phyloP scores from a whole-genome alignment of 2,888 invertebrate species.

The Dasypogon diadema region DNA sequence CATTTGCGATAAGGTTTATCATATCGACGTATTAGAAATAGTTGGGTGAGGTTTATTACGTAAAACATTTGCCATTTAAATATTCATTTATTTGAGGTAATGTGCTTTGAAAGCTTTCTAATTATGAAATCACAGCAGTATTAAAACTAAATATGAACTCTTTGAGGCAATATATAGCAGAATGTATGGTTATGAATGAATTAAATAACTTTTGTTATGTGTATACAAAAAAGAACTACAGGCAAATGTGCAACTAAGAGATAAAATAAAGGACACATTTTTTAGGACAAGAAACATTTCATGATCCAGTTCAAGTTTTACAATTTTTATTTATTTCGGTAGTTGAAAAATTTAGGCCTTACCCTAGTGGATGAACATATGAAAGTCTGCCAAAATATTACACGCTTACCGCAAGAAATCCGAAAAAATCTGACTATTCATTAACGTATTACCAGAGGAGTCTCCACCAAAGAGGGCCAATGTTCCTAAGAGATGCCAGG shows the following conservation, averaged over 20 bases:
- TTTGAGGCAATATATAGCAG: too few relatives aligned
- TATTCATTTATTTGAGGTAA: conserved; percentile 8
- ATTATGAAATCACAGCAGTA: neutral
- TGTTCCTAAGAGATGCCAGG: too few relatives aligned
- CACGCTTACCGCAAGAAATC: too few relatives aligned
- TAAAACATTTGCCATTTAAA: conserved; percentile 4
- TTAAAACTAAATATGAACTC: too few relatives aligned
- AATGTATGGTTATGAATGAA: too few relatives aligned
- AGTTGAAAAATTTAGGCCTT: neutral
- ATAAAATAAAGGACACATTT: too few relatives aligned
- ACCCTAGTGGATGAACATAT: neutral
- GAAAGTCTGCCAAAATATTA: neutral
- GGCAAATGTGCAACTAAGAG: too few relatives aligned
- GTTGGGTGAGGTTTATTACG: conserved; percentile 11
- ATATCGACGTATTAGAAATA: conserved; percentile 48
- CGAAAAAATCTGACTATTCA: neutral
- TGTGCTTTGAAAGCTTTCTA: neutral
- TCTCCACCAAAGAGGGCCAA: neutral
- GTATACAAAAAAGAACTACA: too few relatives aligned
- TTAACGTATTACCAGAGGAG: neutral
- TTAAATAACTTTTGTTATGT: too few relatives aligned
- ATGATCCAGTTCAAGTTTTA: too few relatives aligned
- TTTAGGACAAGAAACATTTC: too few relatives aligned
- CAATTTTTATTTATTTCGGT: too few relatives aligned
- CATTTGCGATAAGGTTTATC: conserved; percentile 33